Evolutionary conservation across 2,113 vertebrate genomes (phyloP).

Genomic region (Sylvicapra grimmia): DNA sequence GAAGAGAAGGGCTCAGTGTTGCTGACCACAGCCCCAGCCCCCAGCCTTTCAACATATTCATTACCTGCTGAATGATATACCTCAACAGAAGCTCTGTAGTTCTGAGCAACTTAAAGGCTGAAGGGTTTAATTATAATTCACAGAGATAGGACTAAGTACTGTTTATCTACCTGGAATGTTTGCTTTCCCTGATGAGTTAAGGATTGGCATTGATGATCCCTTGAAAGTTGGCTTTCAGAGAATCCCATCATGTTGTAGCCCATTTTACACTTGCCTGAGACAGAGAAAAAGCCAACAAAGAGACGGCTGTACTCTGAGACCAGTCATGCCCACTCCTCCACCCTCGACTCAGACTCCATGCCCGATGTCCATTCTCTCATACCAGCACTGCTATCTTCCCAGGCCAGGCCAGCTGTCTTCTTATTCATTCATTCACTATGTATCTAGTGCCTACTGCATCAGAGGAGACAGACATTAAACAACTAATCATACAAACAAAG

Average conservation of each 20-base stretch:
- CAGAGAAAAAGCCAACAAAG: not conserved
- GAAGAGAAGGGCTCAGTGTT: not conserved
- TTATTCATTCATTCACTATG: not conserved
- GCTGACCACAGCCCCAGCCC: not conserved
- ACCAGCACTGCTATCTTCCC: no score
- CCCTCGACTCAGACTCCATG: fast-evolving
- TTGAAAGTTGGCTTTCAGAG: not conserved
- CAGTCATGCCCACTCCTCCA: not conserved
- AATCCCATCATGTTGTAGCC: not conserved
- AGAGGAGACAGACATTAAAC: not conserved
- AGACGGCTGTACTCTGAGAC: not conserved
- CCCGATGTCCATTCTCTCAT: not conserved
- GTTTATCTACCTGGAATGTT: conserved; percentile 16
- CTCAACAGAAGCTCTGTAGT: conserved; percentile 20
- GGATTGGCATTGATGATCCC: not conserved
- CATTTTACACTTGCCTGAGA: not conserved
- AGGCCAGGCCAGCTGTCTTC: not conserved
- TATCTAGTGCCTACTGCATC: not conserved
- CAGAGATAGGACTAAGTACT: not conserved
- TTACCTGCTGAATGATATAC: not conserved
- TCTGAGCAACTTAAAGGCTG: conserved; percentile 58
- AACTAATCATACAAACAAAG: not conserved
- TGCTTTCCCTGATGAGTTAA: conserved; percentile 4
- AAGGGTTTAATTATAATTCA: conserved; percentile 59
- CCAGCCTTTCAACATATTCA: not conserved